Percentiles rank a stretch among this genome's conserved stretches.
Evolutionary conservation across 2,888 invertebrate species (phyloP).

Genomic region (Luperina testacea): DNA sequence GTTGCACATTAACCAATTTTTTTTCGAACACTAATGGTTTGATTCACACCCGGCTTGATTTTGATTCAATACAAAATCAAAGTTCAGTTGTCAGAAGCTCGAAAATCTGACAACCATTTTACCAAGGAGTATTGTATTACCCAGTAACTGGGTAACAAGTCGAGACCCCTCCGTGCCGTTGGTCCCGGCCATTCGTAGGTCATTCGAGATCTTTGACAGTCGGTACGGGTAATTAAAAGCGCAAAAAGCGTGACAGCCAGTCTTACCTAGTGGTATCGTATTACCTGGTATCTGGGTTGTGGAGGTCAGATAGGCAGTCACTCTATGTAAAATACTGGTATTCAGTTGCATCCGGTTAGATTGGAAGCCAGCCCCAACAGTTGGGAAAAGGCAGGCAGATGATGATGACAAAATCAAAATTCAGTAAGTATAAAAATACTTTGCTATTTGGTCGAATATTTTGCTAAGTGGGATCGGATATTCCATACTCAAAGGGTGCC

Average conservation of each 20-base stretch:
- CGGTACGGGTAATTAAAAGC: too few relatives aligned
- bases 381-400: too few relatives aligned
- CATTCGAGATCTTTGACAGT: too few relatives aligned
- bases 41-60: conserved; percentile 15
- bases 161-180: too few relatives aligned
- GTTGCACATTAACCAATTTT: conserved; percentile 62
- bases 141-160: too few relatives aligned
- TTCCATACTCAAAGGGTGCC: not conserved
- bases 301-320: not conserved
- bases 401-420: not conserved
- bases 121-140: not conserved
- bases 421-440: not conserved
- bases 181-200: too few relatives aligned
- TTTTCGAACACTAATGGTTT: conserved; percentile 35
- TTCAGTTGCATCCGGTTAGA: too few relatives aligned
- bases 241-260: too few relatives aligned
- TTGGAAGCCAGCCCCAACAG: too few relatives aligned
- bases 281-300: not conserved
- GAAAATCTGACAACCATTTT: not conserved
- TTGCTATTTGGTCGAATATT: not conserved
- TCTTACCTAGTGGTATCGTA: too few relatives aligned
- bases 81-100: not conserved
- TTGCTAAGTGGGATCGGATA: not conserved
- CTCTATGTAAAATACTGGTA: too few relatives aligned
- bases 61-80: not conserved